Evolutionary conservation across 2,113 vertebrate species (phyloP), one percentile per base, ranked within the genome.

Genomic region (Aythya baeri): DNA sequence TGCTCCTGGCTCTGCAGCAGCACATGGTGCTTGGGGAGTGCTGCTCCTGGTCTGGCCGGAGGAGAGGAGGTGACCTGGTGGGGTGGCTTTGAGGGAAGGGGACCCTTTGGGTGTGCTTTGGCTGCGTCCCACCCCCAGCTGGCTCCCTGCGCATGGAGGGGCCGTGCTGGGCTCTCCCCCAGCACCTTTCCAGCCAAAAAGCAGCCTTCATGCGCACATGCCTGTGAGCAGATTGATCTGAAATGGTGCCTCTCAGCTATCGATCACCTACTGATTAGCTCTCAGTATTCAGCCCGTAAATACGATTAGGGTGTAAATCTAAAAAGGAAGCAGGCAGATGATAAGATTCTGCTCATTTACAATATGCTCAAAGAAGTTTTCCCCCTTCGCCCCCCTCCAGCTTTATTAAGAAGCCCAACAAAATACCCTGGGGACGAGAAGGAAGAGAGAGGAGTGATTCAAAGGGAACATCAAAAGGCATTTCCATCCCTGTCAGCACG

Each of bases 391-490:
- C 32, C 41, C 31, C 34, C 41, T 75, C 36, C 46, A 63, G 65
- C 59, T 85, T 91, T 91, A 78, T 94, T 82, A 94, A 4, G 1
- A 94, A 93, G 83, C 50, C 73, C 49, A 84, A 49, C 72, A 62
- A 82, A 91, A 89, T 16, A 66, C 84, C 59, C 61, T 44, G 65
- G 82, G 61, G 92, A 91, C 2, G 3, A 77, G 82, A 79, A 77
- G 75, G 77, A 81, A 84, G 75, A 73, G 32, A 84, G 41, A 82
- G 38, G 25, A 94, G 54, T 5, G 4, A 88, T 83, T 92, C 84
- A 86, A 91, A 96, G 65, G 65, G 36, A 96, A 89, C 78, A 88
- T 81, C 89, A 79, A 83, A 94, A 86, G 63, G 52, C 27, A 89
- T 59, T 71, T 86, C 82, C 65, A 10, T 49, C 66, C 18, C 15